Evolutionary conservation across 2,797 vertebrate genomes (phyloP), one percentile per base, ranked within the genome.

Genomic region (Lophius americanus): DNA sequence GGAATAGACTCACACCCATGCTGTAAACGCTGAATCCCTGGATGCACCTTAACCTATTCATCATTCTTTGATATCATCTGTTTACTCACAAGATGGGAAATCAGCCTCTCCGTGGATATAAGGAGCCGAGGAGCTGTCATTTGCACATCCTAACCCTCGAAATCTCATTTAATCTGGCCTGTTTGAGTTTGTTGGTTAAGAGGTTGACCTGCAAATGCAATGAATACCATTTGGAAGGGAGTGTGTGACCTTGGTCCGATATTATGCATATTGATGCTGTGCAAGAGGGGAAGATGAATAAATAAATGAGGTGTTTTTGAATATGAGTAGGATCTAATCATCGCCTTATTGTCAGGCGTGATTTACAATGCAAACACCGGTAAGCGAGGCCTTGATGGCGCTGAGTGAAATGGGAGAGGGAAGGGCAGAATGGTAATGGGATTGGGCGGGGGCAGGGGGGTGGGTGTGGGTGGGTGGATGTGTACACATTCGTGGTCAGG

Each of bases 261-360:
- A 89, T 85, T 89, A 89, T 86, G 88, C 91, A 90, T 92, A 85
- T 77, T 69, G 88, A 89, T 83, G 81, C 73, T 81, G 64, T 71
- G 84, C 75, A 78, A 79, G 84, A 78, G 82, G 68, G 76, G 61
- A 66, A 77, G 85, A 85, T 88, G 87, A 92, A 93, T 92, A 92
- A 90, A 92, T 92, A 90, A 92, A 93, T 90, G 79, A 82, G 82
- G 71, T 87, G 73, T 82, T 90, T 90, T 91, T 92, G 91, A 92
- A 92, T 91, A 87, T 77, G 86, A 90, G 87, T 64, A 56, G 79
- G 85, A 91, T 91, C 89, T 91, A 92, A 93, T 93, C 90, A 92
- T 85, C 46, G 76, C 73, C 85, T 88, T 84, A 91, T 92, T 90
- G 89, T 89, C 82, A 79, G 83, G 63, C 64, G 81, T 89, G 89